These are phyloP conservation scores for Chrysopa pallens DNA, from an alignment of 1,140 invertebrate genomes.

Conservation along the genomic window DNA sequence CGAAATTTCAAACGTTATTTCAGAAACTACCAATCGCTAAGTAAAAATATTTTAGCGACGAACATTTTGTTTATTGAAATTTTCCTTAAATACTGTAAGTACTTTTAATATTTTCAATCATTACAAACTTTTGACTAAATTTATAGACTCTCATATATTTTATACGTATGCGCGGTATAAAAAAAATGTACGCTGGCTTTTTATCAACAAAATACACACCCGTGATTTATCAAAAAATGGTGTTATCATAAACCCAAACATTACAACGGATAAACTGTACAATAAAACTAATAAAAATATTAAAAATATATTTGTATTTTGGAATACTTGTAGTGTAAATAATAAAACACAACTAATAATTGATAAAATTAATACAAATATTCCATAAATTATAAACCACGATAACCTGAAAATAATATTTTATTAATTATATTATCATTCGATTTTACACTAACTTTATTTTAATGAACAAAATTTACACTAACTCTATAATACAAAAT, in stretches of 20 bases:
- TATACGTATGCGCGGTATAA: too few relatives aligned
- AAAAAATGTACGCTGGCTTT: too few relatives aligned
- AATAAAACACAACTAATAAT: slow-evolving; percentile 51
- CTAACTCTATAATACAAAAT: too few relatives aligned
- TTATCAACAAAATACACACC: slow-evolving; percentile 31
- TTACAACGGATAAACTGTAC: slow-evolving; percentile 67
- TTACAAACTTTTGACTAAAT: too few relatives aligned
- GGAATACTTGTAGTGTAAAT: slow-evolving; percentile 52
- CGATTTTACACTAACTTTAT: background rate
- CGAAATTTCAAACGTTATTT: too few relatives aligned
- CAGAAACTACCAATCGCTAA: too few relatives aligned
- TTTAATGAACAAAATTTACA: too few relatives aligned
- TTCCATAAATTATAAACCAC: slow-evolving; percentile 65
- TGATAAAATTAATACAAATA: slow-evolving; percentile 51
- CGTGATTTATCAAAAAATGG: slow-evolving; percentile 73
- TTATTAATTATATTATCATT: slow-evolving; percentile 1
- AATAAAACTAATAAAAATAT: slow-evolving; percentile 62
- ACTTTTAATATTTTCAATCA: too few relatives aligned
- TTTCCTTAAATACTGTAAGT: too few relatives aligned
- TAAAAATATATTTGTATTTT: slow-evolving; percentile 56
- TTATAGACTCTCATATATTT: too few relatives aligned
- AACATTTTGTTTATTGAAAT: too few relatives aligned
- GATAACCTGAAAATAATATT: slow-evolving; percentile 42
- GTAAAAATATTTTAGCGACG: too few relatives aligned
- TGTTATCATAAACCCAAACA: slow-evolving; percentile 66